Conservation (phyloP, 2,797 vertebrate genomes). For the Sebastes dallii region DNA sequence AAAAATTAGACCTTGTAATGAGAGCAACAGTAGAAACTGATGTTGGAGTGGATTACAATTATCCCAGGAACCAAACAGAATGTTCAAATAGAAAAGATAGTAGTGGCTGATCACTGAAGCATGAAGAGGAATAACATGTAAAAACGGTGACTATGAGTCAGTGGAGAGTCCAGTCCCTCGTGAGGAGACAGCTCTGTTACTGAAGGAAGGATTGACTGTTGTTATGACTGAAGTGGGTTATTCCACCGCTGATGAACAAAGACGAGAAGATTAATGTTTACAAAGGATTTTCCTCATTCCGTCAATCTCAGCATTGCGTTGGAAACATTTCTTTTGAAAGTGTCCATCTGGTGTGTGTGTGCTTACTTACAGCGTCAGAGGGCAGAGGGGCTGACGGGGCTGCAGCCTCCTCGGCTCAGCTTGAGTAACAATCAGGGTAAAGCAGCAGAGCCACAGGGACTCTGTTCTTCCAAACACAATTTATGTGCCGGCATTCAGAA, state of each 20-base stretch:
- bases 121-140: background rate
- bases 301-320: conserved; percentile 16
- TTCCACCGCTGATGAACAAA: conserved; percentile 20
- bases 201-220: conserved; percentile 9
- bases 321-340: conserved; percentile 29
- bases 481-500: conserved; percentile 11
- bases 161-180: background rate
- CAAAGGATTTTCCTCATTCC: conserved; percentile 35
- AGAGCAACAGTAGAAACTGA: background rate
- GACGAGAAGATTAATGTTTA: conserved; percentile 37
- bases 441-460: conserved; percentile 44
- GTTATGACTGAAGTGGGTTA: conserved; percentile 16
- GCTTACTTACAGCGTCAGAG: conserved; percentile 25
- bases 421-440: conserved; percentile 57
- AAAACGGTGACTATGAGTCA: background rate
- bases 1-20: background rate
- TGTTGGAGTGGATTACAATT: background rate
- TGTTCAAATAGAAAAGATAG: background rate
- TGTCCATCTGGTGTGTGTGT: conserved; percentile 46
- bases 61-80: background rate
- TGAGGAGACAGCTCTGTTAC: background rate
- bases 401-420: conserved; percentile 42
- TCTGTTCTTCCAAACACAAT: conserved; percentile 20
- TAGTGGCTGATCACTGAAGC: background rate
- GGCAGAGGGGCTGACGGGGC: conserved; percentile 43